A percentile compares a stretch with the other conserved stretches of the same genome.
Conservation (phyloP, 53 echinoderm and acorn worm species). For the Pentamera pediparva region DNA sequence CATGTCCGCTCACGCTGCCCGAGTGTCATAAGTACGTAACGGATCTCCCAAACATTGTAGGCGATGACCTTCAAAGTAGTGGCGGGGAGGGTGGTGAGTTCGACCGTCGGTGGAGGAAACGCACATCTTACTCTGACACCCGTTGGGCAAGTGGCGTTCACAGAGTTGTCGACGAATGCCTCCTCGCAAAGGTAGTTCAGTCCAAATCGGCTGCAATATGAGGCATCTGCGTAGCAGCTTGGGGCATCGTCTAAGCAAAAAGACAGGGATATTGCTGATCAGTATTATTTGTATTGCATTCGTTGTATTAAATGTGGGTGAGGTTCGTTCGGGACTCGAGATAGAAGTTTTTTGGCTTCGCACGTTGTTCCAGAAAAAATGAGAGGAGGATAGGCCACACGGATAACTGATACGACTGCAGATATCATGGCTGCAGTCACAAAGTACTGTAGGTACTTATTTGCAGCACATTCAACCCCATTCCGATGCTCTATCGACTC, state of each 20-base stretch:
- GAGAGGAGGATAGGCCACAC: too few relatives aligned
- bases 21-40: slow-evolving; percentile 48
- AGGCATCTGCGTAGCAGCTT: slow-evolving; percentile 48
- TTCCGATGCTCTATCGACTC: too few relatives aligned
- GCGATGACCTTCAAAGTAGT: slow-evolving; percentile 60
- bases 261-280: background rate
- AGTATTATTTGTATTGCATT: background rate
- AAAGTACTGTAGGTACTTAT: too few relatives aligned
- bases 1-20: slow-evolving; percentile 91
- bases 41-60: slow-evolving; percentile 87
- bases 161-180: slow-evolving; percentile 6
- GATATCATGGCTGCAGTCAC: too few relatives aligned
- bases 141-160: slow-evolving; percentile 35
- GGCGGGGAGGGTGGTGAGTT: slow-evolving; percentile 44
- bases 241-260: slow-evolving; percentile 44
- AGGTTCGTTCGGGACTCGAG: too few relatives aligned
- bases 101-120: slow-evolving; percentile 38
- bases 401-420: too few relatives aligned
- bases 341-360: too few relatives aligned
- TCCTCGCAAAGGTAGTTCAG: slow-evolving; percentile 61
- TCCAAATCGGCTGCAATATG: slow-evolving; percentile 60
- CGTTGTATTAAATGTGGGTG: background rate
- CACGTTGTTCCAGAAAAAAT: too few relatives aligned
- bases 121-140: slow-evolving; percentile 68
- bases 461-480: too few relatives aligned